Conservation (phyloP, 2,113 vertebrate species). For the Bubo scandiacus region DNA sequence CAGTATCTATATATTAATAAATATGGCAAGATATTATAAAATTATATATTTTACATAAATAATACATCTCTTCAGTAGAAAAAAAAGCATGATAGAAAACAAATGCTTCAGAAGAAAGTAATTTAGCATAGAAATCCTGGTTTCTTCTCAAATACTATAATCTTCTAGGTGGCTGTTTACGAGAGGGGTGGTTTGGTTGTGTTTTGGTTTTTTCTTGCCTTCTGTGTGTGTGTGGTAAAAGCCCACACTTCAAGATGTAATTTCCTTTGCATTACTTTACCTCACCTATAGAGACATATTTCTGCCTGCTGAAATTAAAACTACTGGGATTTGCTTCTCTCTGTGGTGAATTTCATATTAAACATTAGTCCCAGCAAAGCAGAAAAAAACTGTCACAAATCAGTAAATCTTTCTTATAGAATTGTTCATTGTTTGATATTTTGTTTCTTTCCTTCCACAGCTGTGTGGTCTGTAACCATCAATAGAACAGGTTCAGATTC, state of each 20-base stretch:
- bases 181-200: neutral
- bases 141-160: neutral
- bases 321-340: neutral
- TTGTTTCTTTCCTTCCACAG: neutral
- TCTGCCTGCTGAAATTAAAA: neutral
- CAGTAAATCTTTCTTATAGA: neutral
- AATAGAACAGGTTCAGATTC: neutral
- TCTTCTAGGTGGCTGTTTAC: neutral
- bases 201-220: neutral
- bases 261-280: neutral
- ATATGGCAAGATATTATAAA: neutral
- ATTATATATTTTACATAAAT: neutral
- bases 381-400: rapidly evolving
- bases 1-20: neutral
- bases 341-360: neutral
- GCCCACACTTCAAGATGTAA: neutral
- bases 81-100: neutral
- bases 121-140: neutral
- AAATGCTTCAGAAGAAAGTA: neutral
- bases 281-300: neutral
- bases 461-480: neutral
- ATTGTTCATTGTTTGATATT: neutral
- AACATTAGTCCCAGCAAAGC: neutral
- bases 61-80: neutral
- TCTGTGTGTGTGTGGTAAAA: neutral